Conservation (phyloP, 2,888 invertebrate species). For the Meiosimyza platycephala region DNA sequence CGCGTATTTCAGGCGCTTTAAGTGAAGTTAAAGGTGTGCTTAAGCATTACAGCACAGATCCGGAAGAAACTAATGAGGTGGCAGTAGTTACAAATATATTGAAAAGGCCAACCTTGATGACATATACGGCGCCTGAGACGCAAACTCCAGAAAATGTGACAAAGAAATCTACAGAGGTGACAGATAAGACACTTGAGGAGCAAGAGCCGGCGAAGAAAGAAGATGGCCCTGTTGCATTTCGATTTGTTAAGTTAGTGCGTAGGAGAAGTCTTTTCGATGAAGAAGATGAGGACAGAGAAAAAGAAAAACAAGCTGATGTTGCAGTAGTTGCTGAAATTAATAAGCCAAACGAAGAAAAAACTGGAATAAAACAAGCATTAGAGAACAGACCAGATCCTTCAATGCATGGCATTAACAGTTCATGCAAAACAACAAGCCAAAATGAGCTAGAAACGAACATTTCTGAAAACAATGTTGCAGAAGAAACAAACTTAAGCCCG, state of each 20-base stretch:
- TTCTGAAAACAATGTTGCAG: no score
- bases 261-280: conserved; percentile 60
- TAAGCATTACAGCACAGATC: conserved; percentile 63
- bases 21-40: conserved; percentile 65
- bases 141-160: neutral
- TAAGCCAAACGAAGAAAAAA: neutral
- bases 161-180: neutral
- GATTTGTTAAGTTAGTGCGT: conserved; percentile 62
- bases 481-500: no score
- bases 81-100: neutral
- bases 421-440: no score
- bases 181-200: neutral
- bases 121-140: neutral
- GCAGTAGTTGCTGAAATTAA: conserved; percentile 25
- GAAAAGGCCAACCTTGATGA: neutral
- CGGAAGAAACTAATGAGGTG: conserved; percentile 49
- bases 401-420: no score
- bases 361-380: no score
- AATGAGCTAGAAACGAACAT: no score
- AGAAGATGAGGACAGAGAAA: conserved; percentile 52
- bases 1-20: conserved; percentile 62
- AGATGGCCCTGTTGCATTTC: conserved; percentile 56
- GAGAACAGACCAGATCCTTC: no score
- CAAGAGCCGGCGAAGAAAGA: conserved; percentile 36
- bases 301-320: conserved; percentile 23